phyloP scores from a whole-genome alignment of 2,888 invertebrate species.

The Ormia ochracea region DNA sequence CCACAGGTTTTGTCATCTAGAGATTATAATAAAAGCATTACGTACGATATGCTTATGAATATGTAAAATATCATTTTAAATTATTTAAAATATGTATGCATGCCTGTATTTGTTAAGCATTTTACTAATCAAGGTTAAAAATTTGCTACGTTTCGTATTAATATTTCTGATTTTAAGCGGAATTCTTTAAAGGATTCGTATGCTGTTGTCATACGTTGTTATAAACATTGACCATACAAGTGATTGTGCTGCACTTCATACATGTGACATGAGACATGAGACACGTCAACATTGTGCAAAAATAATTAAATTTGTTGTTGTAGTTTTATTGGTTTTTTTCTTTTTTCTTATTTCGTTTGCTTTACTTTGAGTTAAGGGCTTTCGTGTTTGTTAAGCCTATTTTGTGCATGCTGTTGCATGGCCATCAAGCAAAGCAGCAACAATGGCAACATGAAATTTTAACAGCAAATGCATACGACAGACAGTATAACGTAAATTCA shows the following conservation, averaged over 20 bases:
- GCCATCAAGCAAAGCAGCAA: slow-evolving; percentile 50
- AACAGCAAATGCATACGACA: slow-evolving; percentile 44
- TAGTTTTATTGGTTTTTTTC: neutral
- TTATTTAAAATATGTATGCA: slow-evolving; percentile 14
- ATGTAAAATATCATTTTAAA: neutral
- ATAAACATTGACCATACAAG: slow-evolving; percentile 5
- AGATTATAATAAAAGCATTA: slow-evolving; percentile 28
- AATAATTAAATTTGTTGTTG: slow-evolving; percentile 60
- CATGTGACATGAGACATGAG: slow-evolving; percentile 58
- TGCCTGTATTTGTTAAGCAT: neutral
- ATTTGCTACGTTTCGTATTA: neutral
- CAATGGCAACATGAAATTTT: slow-evolving; percentile 54
- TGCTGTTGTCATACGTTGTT: neutral
- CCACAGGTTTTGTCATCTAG: neutral
- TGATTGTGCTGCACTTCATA: neutral
- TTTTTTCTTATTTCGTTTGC: too few species aligned
- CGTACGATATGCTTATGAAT: slow-evolving; percentile 20
- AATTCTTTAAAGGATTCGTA: neutral
- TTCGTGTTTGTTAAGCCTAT: slow-evolving; percentile 62
- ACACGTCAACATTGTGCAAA: slow-evolving; percentile 60
- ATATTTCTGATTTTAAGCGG: neutral
- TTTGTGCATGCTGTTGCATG: slow-evolving; percentile 62
- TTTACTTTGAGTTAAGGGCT: slow-evolving; percentile 13
- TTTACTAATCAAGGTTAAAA: slow-evolving; percentile 19
- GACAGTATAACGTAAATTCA: slow-evolving; percentile 10